Conservation (phyloP, 2,888 invertebrate genomes). For the Diabrotica balteata region DNA sequence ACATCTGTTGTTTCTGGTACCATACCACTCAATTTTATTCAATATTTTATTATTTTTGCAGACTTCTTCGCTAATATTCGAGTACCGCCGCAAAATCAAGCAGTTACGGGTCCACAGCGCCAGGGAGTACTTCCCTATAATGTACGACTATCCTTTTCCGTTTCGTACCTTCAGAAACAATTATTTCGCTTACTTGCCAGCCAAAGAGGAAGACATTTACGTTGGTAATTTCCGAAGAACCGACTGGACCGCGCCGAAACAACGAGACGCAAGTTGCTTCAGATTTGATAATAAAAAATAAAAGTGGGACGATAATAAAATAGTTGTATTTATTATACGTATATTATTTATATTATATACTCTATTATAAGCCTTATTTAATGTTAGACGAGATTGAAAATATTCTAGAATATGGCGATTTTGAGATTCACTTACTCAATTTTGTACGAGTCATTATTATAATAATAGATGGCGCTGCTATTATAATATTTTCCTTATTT, state of each 20-base stretch:
- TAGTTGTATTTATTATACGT: background rate
- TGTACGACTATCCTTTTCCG: constrained; percentile 53
- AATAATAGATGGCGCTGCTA: too few relatives aligned
- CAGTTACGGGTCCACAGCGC: constrained; percentile 48
- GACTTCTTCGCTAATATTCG: background rate
- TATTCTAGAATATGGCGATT: too few relatives aligned
- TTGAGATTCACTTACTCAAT: too few relatives aligned
- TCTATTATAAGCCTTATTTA: too few relatives aligned
- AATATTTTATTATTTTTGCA: background rate
- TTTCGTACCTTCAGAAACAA: constrained; percentile 51
- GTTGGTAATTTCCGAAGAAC: constrained; percentile 20
- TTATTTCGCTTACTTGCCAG: constrained; percentile 54
- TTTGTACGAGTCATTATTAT: too few relatives aligned
- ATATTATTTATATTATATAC: background rate
- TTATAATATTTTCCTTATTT: too few relatives aligned
- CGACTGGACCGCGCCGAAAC: background rate
- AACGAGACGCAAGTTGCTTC: constrained; percentile 8
- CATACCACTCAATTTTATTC: background rate
- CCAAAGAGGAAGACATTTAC: constrained; percentile 51
- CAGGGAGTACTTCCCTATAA: constrained; percentile 54
- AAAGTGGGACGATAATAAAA: background rate
- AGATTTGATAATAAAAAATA: constrained; percentile 2
- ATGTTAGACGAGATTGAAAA: too few relatives aligned
- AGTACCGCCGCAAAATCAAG: constrained; percentile 47
- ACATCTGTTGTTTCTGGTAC: background rate